These are phyloP conservation scores for Rhopalosiphum padi DNA, from an alignment of 1,140 invertebrate genomes.

Conservation along the genomic window DNA sequence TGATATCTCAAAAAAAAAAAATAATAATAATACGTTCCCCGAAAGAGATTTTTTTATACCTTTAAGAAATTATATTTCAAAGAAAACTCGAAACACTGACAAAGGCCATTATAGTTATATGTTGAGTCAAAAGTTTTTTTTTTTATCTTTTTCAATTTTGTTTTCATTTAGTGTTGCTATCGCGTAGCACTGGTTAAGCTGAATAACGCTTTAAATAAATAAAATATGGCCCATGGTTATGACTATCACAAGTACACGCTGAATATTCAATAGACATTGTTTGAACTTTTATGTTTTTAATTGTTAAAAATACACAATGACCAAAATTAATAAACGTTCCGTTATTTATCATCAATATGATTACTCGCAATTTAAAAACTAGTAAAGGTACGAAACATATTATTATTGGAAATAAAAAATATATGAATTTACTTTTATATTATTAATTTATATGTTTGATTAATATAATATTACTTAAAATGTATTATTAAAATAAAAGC, in stretches of 20 bases:
- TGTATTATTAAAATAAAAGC: neutral
- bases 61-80: conserved; percentile 36
- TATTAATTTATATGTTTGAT: neutral
- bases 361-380: neutral
- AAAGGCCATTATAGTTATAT: conserved; percentile 23
- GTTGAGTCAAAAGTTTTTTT: conserved; percentile 19
- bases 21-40: neutral
- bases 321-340: conserved; percentile 5
- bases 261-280: conserved; percentile 23
- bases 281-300: neutral
- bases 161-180: conserved; percentile 40
- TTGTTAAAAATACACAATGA: conserved; percentile 29
- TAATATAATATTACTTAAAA: neutral
- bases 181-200: neutral
- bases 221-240: conserved; percentile 16
- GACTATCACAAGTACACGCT: neutral
- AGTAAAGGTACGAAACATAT: neutral
- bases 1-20: neutral
- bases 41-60: neutral
- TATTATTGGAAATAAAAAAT: neutral
- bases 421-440: neutral
- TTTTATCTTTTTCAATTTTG: conserved; percentile 23
- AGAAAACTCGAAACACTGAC: conserved; percentile 25
- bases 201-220: conserved; percentile 32
- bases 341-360: neutral